Conservation (phyloP, 2,888 invertebrate genomes). For the Bugulina stolonifera region DNA sequence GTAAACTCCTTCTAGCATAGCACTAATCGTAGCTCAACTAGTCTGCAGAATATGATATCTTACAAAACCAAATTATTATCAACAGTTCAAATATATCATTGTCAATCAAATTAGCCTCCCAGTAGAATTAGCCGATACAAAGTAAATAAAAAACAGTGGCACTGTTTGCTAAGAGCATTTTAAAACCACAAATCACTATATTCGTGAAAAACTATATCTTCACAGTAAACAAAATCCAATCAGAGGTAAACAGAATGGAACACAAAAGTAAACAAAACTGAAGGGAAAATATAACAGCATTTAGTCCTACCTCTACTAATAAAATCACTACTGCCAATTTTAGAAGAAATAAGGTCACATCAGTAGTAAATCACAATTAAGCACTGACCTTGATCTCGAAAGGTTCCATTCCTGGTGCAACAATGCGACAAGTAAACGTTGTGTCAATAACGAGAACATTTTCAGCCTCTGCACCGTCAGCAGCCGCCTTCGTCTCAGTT, state of each 20-base stretch:
- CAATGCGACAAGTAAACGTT: slow-evolving; percentile 74
- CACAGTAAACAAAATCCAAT: slow-evolving; percentile 17
- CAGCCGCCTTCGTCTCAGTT: not conserved
- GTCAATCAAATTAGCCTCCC: no score
- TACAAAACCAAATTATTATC: no score
- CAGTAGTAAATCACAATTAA: not conserved
- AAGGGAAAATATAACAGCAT: not conserved
- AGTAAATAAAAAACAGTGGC: not conserved
- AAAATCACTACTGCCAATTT: slow-evolving; percentile 20
- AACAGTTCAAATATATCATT: no score
- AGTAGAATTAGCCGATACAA: no score
- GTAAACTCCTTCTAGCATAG: no score
- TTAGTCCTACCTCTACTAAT: no score
- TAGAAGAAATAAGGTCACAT: not conserved
- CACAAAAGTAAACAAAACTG: not conserved
- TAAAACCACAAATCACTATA: not conserved
- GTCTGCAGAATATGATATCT: no score
- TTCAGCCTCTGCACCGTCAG: slow-evolving; percentile 32
- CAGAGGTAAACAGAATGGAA: not conserved
- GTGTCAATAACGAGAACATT: slow-evolving; percentile 49
- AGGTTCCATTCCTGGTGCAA: slow-evolving; percentile 81
- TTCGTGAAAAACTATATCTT: not conserved
- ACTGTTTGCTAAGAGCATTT: not conserved
- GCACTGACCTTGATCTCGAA: slow-evolving; percentile 78
- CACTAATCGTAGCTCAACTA: no score